These are phyloP conservation scores for Subanguina moxae DNA, from an alignment of 1,140 invertebrate species.

Conservation along the genomic window DNA sequence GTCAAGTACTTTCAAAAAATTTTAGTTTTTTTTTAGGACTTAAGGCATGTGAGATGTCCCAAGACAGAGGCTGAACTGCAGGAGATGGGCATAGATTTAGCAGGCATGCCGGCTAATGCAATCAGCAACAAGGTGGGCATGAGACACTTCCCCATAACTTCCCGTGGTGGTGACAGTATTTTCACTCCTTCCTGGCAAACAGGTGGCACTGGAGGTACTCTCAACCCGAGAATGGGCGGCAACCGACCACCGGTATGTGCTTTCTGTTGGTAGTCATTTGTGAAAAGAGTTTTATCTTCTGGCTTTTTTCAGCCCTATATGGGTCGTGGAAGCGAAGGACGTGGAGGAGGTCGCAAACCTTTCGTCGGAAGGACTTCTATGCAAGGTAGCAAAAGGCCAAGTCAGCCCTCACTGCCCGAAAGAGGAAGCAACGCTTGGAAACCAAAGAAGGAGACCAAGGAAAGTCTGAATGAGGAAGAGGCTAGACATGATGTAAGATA, in stretches of 20 bases:
- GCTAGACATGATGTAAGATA: slow-evolving; percentile 13
- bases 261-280: not conserved
- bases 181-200: too few relatives aligned
- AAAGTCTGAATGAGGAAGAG: slow-evolving; percentile 17
- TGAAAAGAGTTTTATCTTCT: not conserved
- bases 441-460: slow-evolving; percentile 20
- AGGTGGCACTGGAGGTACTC: too few relatives aligned
- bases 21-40: slow-evolving; percentile 23
- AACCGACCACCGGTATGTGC: not conserved
- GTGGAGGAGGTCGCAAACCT: not conserved
- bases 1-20: too few relatives aligned
- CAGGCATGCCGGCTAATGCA: slow-evolving; percentile 16
- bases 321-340: not conserved
- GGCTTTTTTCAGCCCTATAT: slow-evolving; percentile 5
- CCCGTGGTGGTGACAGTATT: too few relatives aligned
- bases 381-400: slow-evolving; percentile 5
- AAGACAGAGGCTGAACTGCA: slow-evolving; percentile 22
- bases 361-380: slow-evolving; percentile 7
- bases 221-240: not conserved
- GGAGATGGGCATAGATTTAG: slow-evolving; percentile 15
- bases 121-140: slow-evolving; percentile 7
- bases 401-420: not conserved
- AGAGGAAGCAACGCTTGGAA: slow-evolving; percentile 19
- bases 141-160: not conserved
- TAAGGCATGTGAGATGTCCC: slow-evolving; percentile 21